Evolutionary conservation across 2,797 vertebrate genomes (phyloP).

Genomic region (Melanotaenia pygmaea): DNA sequence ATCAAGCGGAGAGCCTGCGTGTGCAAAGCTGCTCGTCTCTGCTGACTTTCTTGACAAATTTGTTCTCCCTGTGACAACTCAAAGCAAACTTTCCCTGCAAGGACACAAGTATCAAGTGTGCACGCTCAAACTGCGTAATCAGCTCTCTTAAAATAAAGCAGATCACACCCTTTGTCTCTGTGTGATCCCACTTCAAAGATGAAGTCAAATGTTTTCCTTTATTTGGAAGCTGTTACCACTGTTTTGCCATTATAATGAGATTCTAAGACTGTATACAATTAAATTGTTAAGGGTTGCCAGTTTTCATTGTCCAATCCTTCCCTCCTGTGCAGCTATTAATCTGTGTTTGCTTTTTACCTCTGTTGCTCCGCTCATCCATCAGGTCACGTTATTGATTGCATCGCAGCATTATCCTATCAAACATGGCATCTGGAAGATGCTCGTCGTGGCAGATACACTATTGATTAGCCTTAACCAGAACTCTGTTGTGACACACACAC

Average conservation of each 20-base stretch:
- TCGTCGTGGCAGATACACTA: slow-evolving; percentile 77
- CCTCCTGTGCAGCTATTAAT: slow-evolving; percentile 28
- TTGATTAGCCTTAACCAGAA: slow-evolving; percentile 79
- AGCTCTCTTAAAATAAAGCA: slow-evolving; percentile 28
- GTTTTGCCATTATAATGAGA: slow-evolving; percentile 27
- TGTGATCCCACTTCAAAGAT: slow-evolving; percentile 15
- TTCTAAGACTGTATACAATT: slow-evolving; percentile 40
- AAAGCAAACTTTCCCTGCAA: slow-evolving; percentile 34
- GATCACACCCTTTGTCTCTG: slow-evolving; percentile 3
- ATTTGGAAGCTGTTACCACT: slow-evolving; percentile 13
- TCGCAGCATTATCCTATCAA: slow-evolving; percentile 81
- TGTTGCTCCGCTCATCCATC: slow-evolving; percentile 69
- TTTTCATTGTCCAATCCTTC: slow-evolving; percentile 41
- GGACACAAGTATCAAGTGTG: slow-evolving; percentile 36
- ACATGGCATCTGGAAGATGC: slow-evolving; percentile 74
- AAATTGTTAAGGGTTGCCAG: slow-evolving; percentile 46
- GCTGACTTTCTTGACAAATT: slow-evolving; percentile 34
- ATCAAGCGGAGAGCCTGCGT: slow-evolving; percentile 36
- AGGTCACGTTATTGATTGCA: slow-evolving; percentile 73
- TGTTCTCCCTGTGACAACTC: slow-evolving; percentile 27
- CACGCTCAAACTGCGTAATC: slow-evolving; percentile 25
- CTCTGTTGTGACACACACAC: slow-evolving; percentile 44
- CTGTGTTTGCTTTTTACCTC: slow-evolving; percentile 29
- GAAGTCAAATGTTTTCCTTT: slow-evolving; percentile 34
- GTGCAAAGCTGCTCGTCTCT: slow-evolving; percentile 22